Base-by-base conservation (phyloP, 2,888 invertebrate genomes). In the Adelphocoris suturalis region DNA sequence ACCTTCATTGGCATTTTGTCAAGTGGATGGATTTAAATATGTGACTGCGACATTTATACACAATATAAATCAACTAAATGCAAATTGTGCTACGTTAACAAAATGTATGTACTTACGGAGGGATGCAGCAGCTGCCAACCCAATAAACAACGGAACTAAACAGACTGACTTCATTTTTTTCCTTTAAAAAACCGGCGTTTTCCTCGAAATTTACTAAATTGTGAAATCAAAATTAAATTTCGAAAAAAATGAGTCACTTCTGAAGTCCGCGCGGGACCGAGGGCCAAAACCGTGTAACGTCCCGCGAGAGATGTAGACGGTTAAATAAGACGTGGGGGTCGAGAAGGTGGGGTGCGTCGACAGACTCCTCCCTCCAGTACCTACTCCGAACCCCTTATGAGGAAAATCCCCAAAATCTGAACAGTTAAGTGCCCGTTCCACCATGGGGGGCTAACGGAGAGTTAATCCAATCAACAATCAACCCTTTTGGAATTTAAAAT, bases 141-240 rank as follows among this genome's bases (percentile, higher is more conserved):
- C 81, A 1, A 81, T 48, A 48, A 81, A 48, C 4, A 37, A 13
- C 47, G 48, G 19, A 13, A 81, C 23, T 48, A 81, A 81, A 81
- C 81, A 81, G 81, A 81, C 81, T 81, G 81, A 81, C 81, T 81
- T 81, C 81, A 81, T 81, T 47, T 61, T 61, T 61, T 19, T 61
- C 19, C n/a, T 19, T 16, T 11, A 0, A 4, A 1, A 61, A 61
- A 19, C 19, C 7, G 9, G 9, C 9, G 48, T 81, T 14, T 13
- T 76, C 16, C 4, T 11, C 12, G 23, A 4, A 46, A 46, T 46
- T 80, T 46, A 76, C 46, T 46, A 46, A 37, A 47, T n/a, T 16
- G 13, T n/a, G n/a, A n/a, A n/a, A n/a, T n/a, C n/a, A n/a, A n/a
- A n/a, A n/a, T n/a, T n/a, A n/a, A n/a, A n/a, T n/a, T n/a, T n/a